Base-by-base conservation (phyloP, 1,140 invertebrate species). In the Drosophila mayri region DNA sequence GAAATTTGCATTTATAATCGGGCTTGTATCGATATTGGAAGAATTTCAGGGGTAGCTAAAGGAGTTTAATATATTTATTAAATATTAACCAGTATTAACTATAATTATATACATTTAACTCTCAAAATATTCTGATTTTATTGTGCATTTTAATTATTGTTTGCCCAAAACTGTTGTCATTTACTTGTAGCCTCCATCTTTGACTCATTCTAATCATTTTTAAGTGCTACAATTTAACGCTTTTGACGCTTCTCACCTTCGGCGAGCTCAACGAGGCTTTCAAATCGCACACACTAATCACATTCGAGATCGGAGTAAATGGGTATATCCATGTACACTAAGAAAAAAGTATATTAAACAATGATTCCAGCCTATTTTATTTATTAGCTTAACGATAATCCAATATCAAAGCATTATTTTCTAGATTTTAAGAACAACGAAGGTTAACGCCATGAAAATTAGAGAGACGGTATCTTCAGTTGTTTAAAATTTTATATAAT, bases 211-310 rank as follows among this genome's bases (percentile, higher is more conserved):
- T 50, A 75, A 75, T 62, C 50, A 70, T 28, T 63, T 44, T 44
- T 67, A 71, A 79, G 63, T 83, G 62, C 47, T 72, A 79, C 76
- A 83, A 84, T 84, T 84, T 84, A 83, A 83, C 81, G 81, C 81
- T 63, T 83, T 41, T 71, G 80, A 71, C 43, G 76, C 57, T 58
- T 83, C 76, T 83, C 71, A 83, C 81, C 80, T 84, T 84, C 80
- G 47, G 40, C 14, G 41, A 60, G 57, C 58, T 79, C 50, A 81
- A 76, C 78, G 64, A 81, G 79, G 65, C 72, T 63, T 71, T 71
- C 37, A 49, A 47, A 50, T 60, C 47, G 59, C 40, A 46, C 37
- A 60, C 54, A 60, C 46, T 78, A 82, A 79, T 83, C 75, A 78
- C 50, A 61, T 41, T 18, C 76, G 46, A 63, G 57, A 68, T 28